Base-by-base conservation (phyloP, 2,888 invertebrate genomes). In the Chelonus formosanus region DNA sequence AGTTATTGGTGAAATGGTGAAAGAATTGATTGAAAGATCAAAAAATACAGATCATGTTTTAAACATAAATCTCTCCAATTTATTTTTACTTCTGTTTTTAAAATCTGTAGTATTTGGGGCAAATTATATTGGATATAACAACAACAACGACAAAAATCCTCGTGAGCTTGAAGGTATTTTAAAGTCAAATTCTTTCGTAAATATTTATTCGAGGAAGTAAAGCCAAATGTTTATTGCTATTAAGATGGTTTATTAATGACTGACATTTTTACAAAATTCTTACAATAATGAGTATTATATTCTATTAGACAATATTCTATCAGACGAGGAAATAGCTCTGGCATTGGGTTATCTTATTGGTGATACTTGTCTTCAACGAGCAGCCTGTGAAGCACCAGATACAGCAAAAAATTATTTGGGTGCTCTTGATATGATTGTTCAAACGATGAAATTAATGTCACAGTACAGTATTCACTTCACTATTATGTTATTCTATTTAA, bases 61-160 rank as follows among this genome's bases (percentile, higher is more conserved):
- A 54, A 95, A 94, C 75, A 84, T 95, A 61, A 95, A 95, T 85
- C 84, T 95, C 65, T 93, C 94, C 0, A 95, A 94, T 82, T 84
- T 95, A 70, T 86, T 95, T 55, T 90, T 95, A 68, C 86, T 95
- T 64, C 86, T 95, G 58, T 88, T 95, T 40, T 85, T 95, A 68
- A 95, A 95, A 84, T 92, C 92, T 0, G 85, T 95, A 5, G 92
- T 95, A 69, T 89, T 94, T 75, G 92, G 93, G 0, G 93, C 93
- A 7, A 93, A 93, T 0, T 89, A 93, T 76, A 86, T 92, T 75
- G 93, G 92, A 4, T 75, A 79, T 56, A 80, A 80, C 69, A 70
- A 73, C 5, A 75, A 79, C 55, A 80, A 80, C 69, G 69, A 73
- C 5, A 75, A 86, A 72, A 88, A 85, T 10, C 87, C 88, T 70